A percentile compares a stretch with the other conserved stretches of the same genome.
phyloP scores from a whole-genome alignment of 2,888 invertebrate species.

The Muschampia plurimacula region DNA sequence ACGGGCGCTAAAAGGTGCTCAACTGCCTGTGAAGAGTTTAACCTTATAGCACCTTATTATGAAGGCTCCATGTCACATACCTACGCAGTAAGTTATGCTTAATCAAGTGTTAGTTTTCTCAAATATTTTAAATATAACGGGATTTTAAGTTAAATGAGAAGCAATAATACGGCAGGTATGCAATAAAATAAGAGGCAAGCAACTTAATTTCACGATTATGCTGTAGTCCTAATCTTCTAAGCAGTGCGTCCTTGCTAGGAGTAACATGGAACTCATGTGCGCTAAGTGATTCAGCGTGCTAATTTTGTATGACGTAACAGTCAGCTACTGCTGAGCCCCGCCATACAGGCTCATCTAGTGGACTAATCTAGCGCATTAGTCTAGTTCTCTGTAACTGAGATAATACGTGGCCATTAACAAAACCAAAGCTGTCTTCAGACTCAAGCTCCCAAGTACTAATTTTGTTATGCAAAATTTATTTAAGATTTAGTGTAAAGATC shows the following conservation, averaged over 20 bases:
- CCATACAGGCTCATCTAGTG: not conserved
- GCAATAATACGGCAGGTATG: not conserved
- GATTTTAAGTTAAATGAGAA: not conserved
- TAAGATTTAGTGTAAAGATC: not conserved
- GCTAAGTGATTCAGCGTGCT: not conserved
- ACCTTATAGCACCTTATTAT: slow-evolving; percentile 33
- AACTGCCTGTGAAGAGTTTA: slow-evolving; percentile 28
- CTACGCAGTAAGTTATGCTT: slow-evolving; percentile 8
- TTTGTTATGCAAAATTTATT: not conserved
- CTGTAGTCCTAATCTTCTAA: no score
- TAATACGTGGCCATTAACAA: not conserved
- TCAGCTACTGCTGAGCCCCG: not conserved
- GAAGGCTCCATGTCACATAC: slow-evolving; percentile 25
- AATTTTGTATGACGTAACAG: not conserved
- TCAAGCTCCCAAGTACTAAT: not conserved
- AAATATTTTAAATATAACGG: not conserved
- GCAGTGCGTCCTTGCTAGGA: not conserved
- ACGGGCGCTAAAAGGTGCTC: slow-evolving; percentile 35
- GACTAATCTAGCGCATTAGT: not conserved
- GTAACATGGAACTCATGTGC: not conserved
- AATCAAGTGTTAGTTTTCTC: not conserved
- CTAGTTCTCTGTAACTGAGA: not conserved
- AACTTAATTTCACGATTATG: no score
- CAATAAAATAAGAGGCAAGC: no score
- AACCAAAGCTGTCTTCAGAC: not conserved